These are phyloP conservation scores for Centropus bengalensis DNA, from an alignment of 2,113 vertebrate species.

Conservation along the genomic window DNA sequence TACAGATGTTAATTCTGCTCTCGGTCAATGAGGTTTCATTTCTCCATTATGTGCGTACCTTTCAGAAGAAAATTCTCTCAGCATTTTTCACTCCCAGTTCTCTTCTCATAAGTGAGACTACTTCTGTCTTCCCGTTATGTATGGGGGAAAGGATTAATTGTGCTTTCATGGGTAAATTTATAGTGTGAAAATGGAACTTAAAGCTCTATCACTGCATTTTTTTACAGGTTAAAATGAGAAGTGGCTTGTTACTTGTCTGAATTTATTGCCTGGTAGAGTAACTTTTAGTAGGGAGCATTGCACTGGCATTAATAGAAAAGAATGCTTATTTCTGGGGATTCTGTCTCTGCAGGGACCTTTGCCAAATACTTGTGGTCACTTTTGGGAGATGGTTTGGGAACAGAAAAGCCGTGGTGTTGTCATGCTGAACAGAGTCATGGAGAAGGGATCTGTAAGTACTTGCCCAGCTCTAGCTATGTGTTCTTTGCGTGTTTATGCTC, in stretches of 20 bases:
- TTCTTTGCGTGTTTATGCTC: neutral
- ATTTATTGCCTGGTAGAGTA: neutral
- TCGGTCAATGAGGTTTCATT: neutral
- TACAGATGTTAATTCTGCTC: neutral
- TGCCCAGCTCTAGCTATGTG: neutral
- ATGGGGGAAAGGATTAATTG: neutral
- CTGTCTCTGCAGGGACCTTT: conserved; percentile 88
- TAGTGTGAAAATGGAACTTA: neutral
- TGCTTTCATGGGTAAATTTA: neutral
- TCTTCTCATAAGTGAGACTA: neutral
- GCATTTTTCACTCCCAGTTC: conserved; percentile 35
- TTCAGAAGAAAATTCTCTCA: neutral
- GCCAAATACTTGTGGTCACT: conserved; percentile 96
- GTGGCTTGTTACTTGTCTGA: neutral
- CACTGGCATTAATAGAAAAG: conserved; percentile 27
- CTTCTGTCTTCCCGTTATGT: neutral
- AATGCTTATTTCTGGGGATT: conserved; percentile 45
- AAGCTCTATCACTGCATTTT: neutral
- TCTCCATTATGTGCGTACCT: neutral
- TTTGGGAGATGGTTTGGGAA: conserved; percentile 99
- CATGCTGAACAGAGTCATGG: conserved; percentile 98
- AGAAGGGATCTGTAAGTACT: conserved; percentile 95
- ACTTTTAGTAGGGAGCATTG: neutral
- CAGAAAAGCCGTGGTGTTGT: conserved; percentile 93
- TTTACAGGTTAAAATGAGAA: conserved; percentile 25